Evolutionary conservation across 2,888 invertebrate genomes (phyloP).

Genomic region (Watsonalla binaria): DNA sequence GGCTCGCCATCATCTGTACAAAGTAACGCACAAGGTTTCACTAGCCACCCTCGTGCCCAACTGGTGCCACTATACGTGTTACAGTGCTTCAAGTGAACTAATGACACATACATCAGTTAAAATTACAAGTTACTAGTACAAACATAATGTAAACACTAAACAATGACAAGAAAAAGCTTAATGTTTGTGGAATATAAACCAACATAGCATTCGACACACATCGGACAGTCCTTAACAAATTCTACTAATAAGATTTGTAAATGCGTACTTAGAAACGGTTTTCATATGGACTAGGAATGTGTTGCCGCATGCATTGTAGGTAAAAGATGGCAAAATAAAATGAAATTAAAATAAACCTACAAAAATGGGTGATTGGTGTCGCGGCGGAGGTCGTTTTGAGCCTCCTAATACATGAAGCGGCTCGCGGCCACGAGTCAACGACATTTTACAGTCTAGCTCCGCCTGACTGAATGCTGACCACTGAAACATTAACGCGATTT

Average conservation of each 20-base stretch:
- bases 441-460: slow-evolving; percentile 69
- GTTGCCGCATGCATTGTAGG: slow-evolving; percentile 15
- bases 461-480: slow-evolving; percentile 69
- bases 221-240: no score
- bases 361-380: slow-evolving; percentile 63
- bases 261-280: not conserved
- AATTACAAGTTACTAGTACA: slow-evolving; percentile 1
- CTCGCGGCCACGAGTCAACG: slow-evolving; percentile 46
- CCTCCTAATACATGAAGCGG: slow-evolving; percentile 60
- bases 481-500: slow-evolving; percentile 73
- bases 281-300: not conserved
- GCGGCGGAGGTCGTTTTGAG: slow-evolving; percentile 63
- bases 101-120: not conserved
- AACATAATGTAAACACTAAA: not conserved
- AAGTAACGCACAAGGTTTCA: slow-evolving; percentile 9
- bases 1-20: slow-evolving; percentile 36
- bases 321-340: slow-evolving; percentile 38
- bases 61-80: not conserved
- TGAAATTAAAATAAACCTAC: slow-evolving; percentile 68
- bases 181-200: not conserved
- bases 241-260: no score
- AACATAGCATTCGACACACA: not conserved
- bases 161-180: not conserved
- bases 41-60: not conserved
- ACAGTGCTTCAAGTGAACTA: slow-evolving; percentile 20